Evolutionary conservation across 2,113 vertebrate species (phyloP).

Genomic region (Cettia cetti): DNA sequence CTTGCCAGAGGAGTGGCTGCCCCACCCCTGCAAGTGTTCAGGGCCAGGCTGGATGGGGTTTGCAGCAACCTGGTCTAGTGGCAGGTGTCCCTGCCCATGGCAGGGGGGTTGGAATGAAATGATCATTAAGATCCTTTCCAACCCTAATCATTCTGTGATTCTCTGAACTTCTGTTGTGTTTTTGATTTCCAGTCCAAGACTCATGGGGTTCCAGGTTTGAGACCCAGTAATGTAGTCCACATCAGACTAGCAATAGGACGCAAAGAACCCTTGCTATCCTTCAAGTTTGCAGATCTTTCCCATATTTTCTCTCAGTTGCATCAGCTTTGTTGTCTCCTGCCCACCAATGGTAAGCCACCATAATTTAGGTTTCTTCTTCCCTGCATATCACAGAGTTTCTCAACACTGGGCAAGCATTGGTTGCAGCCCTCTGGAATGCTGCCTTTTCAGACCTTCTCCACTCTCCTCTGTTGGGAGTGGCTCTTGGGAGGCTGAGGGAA

Average conservation of each 20-base stretch:
- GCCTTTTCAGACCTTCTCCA: fast-evolving
- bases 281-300: neutral
- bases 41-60: neutral
- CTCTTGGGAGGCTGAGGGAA: neutral
- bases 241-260: neutral
- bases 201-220: neutral
- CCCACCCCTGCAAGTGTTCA: neutral
- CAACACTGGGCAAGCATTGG: fast-evolving
- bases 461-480: neutral
- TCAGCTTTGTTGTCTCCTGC: neutral
- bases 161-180: neutral
- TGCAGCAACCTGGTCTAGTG: neutral
- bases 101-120: neutral
- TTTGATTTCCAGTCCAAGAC: neutral
- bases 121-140: neutral
- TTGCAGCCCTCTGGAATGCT: fast-evolving
- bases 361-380: neutral
- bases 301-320: neutral
- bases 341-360: fast-evolving
- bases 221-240: neutral
- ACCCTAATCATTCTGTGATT: neutral
- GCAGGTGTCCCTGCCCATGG: neutral
- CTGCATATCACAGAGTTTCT: fast-evolving
- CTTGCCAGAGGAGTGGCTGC: neutral
- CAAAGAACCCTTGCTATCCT: neutral